These are phyloP conservation scores for Otocyon megalotis DNA, from an alignment of 2,113 vertebrate species.

Conservation along the genomic window DNA sequence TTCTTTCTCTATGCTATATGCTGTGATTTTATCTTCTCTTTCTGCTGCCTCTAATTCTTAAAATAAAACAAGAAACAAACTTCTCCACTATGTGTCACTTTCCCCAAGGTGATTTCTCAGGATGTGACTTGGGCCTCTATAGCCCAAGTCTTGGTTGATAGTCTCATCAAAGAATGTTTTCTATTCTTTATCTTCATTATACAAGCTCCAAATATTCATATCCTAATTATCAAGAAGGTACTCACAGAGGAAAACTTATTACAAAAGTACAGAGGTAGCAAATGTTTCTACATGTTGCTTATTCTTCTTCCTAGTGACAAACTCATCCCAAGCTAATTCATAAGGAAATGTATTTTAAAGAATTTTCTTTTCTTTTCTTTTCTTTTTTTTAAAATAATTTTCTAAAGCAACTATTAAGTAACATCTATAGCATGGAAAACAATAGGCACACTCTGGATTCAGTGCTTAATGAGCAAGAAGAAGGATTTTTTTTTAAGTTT, in stretches of 20 bases:
- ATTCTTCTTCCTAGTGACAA: slow-evolving; percentile 8
- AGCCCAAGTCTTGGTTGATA: background rate
- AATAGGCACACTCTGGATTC: background rate
- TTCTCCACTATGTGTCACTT: background rate
- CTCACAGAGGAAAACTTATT: background rate
- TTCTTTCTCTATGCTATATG: background rate
- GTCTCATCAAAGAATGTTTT: background rate
- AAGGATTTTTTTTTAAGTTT: background rate
- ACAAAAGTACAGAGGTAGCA: background rate
- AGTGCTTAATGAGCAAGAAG: background rate
- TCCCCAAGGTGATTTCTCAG: background rate
- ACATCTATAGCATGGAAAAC: background rate
- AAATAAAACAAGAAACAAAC: background rate
- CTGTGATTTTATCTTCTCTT: background rate
- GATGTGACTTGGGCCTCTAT: background rate
- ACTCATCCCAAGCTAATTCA: background rate
- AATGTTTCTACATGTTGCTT: background rate
- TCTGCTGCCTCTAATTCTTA: background rate
- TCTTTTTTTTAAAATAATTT: background rate
- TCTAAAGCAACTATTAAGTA: background rate
- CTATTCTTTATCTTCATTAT: background rate
- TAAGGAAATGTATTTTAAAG: background rate
- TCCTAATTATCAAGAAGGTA: background rate
- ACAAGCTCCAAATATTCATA: background rate
- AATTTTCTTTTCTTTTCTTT: background rate